phyloP scores from a whole-genome alignment of 2,113 vertebrate species.

The Aythya baeri region DNA sequence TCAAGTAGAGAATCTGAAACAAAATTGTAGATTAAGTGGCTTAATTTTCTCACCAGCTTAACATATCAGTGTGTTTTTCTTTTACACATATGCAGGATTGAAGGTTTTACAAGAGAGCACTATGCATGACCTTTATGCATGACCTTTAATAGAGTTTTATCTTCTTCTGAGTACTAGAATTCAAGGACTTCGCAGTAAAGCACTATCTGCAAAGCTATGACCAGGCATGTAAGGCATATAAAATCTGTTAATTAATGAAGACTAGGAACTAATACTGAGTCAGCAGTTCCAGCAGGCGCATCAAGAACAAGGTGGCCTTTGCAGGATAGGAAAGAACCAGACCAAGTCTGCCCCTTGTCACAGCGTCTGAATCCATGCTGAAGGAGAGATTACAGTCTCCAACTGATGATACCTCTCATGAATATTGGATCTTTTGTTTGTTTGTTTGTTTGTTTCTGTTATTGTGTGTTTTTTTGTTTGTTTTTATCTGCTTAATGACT shows the following conservation, averaged over 20 bases:
- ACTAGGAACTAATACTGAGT: neutral
- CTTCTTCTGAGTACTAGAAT: neutral
- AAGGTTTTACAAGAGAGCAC: neutral
- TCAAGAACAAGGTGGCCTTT: neutral
- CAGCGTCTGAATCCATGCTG: neutral
- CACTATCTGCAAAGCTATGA: neutral
- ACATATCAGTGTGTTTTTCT: neutral
- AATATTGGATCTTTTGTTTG: neutral
- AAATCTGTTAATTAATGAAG: neutral
- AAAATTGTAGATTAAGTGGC: neutral
- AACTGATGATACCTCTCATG: neutral
- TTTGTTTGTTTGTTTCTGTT: neutral
- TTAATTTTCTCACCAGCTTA: neutral
- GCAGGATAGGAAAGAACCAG: accelerated
- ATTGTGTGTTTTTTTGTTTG: neutral
- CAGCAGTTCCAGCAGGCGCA: neutral
- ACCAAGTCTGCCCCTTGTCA: neutral
- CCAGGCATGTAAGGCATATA: neutral
- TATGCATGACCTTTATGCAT: too few relatives aligned
- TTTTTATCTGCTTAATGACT: neutral
- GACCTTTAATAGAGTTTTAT: neutral
- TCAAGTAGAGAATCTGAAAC: neutral
- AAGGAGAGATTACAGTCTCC: neutral
- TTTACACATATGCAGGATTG: neutral
- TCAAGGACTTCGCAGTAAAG: neutral